Evolutionary conservation across 2,113 vertebrate species (phyloP).

Genomic region (Engystomops pustulosus): DNA sequence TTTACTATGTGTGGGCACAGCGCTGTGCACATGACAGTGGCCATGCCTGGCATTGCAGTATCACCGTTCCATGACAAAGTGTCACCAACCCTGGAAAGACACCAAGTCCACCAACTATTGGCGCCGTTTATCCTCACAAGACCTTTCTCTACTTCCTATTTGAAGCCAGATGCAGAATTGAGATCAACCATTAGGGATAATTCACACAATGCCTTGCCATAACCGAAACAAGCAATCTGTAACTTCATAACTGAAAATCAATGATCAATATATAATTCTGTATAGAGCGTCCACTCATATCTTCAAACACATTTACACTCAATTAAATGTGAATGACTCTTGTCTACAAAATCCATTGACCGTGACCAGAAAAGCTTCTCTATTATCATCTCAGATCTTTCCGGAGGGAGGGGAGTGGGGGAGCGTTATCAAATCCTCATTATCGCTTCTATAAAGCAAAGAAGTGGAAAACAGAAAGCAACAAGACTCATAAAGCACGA

Average conservation of each 20-base stretch:
- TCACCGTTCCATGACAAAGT: too few relatives aligned
- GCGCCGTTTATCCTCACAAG: not conserved
- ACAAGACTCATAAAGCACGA: slow-evolving; percentile 39
- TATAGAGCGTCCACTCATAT: not conserved
- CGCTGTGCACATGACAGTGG: too few relatives aligned
- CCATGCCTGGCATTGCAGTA: too few relatives aligned
- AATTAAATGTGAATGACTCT: slow-evolving; percentile 36
- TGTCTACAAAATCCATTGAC: slow-evolving; percentile 17
- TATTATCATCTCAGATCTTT: not conserved
- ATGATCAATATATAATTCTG: slow-evolving; percentile 50
- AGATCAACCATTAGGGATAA: not conserved
- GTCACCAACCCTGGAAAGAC: too few relatives aligned
- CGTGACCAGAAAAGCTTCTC: slow-evolving; percentile 6
- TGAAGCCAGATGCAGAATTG: not conserved
- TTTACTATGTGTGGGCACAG: too few relatives aligned
- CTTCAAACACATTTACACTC: slow-evolving; percentile 24
- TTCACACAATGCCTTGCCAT: not conserved
- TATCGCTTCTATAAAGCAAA: slow-evolving; percentile 37
- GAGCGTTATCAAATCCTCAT: slow-evolving; percentile 25
- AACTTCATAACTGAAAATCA: slow-evolving; percentile 23
- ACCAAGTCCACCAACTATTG: not conserved
- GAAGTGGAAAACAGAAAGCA: slow-evolving; percentile 11
- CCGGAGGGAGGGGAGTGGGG: not conserved
- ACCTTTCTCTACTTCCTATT: not conserved
- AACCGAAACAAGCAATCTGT: not conserved